Evolutionary conservation across 2,797 vertebrate genomes (phyloP).

Genomic region (Chromis chromis): DNA sequence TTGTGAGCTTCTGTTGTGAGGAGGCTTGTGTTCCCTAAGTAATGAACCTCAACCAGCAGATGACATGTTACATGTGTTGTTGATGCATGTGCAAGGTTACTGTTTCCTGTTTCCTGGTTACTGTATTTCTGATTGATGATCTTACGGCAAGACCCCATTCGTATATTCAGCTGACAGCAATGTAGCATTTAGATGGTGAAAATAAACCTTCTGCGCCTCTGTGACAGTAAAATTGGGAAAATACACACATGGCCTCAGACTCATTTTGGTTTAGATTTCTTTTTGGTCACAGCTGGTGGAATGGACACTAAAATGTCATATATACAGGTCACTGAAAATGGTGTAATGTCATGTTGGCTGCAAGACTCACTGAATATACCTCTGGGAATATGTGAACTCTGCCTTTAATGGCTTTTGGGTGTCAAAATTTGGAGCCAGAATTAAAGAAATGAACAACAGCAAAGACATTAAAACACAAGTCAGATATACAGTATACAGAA

Average conservation of each 20-base stretch:
- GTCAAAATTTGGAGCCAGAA: no score
- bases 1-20: neutral
- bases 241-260: slow-evolving; percentile 1
- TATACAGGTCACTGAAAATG: no score
- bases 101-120: neutral
- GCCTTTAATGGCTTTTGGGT: no score
- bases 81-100: neutral
- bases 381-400: no score
- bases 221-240: slow-evolving; percentile 18
- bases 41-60: neutral
- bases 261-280: neutral
- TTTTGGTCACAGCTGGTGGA: slow-evolving; percentile 6
- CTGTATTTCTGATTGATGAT: neutral
- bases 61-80: neutral
- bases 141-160: neutral
- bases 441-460: no score
- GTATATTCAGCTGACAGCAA: neutral
- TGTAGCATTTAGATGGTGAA: slow-evolving; percentile 4
- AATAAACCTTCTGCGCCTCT: slow-evolving; percentile 17
- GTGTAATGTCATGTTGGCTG: no score
- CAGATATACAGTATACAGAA: no score
- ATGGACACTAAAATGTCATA: no score
- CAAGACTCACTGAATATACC: no score
- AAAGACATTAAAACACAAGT: no score
- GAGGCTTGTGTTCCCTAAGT: neutral